These are phyloP conservation scores for Cheilosia grossa DNA, from an alignment of 2,888 invertebrate species.

Conservation along the genomic window DNA sequence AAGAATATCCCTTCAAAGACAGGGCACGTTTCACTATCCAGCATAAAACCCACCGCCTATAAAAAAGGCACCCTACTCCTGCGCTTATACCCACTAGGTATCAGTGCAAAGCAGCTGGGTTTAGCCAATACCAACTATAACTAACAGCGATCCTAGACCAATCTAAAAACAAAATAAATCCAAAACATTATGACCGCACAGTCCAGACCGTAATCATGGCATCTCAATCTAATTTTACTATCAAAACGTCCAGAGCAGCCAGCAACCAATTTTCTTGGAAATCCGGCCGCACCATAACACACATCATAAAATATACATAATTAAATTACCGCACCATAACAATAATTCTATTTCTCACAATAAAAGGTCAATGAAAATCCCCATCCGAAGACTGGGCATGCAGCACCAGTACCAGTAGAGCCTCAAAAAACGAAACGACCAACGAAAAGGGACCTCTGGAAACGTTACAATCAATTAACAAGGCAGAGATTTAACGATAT, in stretches of 20 bases:
- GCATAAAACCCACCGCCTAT: background rate
- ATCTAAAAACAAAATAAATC: slow-evolving; percentile 18
- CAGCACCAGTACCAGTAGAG: slow-evolving; percentile 10
- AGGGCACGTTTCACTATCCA: background rate
- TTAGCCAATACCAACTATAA: background rate
- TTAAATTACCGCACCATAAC: slow-evolving; percentile 74
- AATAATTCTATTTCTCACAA: slow-evolving; percentile 75
- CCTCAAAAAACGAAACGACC: background rate
- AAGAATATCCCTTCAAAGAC: background rate
- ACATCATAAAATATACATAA: slow-evolving; percentile 75
- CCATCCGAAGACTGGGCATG: slow-evolving; percentile 2
- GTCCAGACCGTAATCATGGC: slow-evolving; percentile 60
- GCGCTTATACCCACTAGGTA: background rate
- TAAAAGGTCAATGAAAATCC: slow-evolving; percentile 73
- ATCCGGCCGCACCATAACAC: slow-evolving; percentile 67
- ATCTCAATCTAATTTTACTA: slow-evolving; percentile 69
- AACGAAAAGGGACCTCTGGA: slow-evolving; percentile 49
- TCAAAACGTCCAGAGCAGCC: slow-evolving; percentile 11
- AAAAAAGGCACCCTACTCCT: background rate
- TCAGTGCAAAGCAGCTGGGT: background rate
- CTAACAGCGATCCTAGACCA: slow-evolving; percentile 4
- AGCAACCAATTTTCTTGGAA: slow-evolving; percentile 62
- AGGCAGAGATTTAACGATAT: slow-evolving; percentile 75
- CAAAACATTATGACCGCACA: slow-evolving; percentile 25
- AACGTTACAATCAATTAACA: slow-evolving; percentile 75